phyloP scores from a whole-genome alignment of 2,888 invertebrate species.

The Metalampra italica region DNA sequence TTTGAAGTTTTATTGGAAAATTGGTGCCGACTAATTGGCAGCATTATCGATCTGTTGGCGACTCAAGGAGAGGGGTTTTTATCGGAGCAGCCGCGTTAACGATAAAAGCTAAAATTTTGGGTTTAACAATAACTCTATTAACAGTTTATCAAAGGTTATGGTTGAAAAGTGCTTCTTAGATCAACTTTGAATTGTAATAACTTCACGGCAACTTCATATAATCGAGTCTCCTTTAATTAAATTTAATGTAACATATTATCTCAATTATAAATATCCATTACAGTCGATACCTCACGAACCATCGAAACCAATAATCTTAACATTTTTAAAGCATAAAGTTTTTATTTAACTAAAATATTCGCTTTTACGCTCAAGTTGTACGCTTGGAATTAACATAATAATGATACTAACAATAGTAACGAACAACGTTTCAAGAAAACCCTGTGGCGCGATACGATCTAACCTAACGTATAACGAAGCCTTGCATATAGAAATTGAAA shows the following conservation, averaged over 20 bases:
- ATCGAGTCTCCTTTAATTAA: too few relatives aligned
- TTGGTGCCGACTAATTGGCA: conserved; percentile 76
- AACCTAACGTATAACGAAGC: conserved; percentile 50
- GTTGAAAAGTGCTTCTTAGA: not conserved
- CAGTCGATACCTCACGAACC: too few relatives aligned
- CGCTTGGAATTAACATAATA: too few relatives aligned
- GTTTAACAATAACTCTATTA: conserved; percentile 30
- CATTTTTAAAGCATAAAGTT: too few relatives aligned
- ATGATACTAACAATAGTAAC: conserved; percentile 21
- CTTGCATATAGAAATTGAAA: conserved; percentile 68
- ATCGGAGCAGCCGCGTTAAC: conserved; percentile 33
- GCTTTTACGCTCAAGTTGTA: too few relatives aligned
- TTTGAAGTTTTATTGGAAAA: conserved; percentile 79
- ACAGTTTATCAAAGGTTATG: conserved; percentile 13
- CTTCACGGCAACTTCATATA: too few relatives aligned
- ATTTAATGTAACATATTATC: too few relatives aligned
- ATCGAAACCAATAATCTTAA: too few relatives aligned
- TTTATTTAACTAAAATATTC: too few relatives aligned
- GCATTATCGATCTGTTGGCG: conserved; percentile 69
- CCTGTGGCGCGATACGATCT: conserved; percentile 41
- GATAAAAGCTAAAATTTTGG: conserved; percentile 15
- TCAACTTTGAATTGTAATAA: too few relatives aligned
- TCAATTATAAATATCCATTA: too few relatives aligned
- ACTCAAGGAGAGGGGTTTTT: conserved; percentile 49
- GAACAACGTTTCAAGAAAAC: conserved; percentile 21